These are phyloP conservation scores for Petrolisthes cinctipes DNA, from an alignment of 2,888 invertebrate genomes.

Conservation along the genomic window DNA sequence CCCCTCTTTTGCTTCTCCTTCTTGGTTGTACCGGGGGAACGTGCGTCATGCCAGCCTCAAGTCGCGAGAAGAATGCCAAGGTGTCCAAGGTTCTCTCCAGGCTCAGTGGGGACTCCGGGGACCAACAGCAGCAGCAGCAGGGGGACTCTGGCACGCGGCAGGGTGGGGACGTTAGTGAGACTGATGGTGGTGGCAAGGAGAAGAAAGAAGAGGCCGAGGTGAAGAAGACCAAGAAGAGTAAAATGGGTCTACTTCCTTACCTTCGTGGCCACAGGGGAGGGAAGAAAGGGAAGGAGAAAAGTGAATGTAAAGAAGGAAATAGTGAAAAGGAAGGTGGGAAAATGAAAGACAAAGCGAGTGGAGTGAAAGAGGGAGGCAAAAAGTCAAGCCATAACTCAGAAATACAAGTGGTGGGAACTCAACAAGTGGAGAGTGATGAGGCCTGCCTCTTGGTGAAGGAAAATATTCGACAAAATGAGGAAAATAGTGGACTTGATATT, in stretches of 20 bases:
- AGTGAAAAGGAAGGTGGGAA: constrained; percentile 28
- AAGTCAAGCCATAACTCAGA: no score
- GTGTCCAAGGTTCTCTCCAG: constrained; percentile 44
- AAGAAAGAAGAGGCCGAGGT: constrained; percentile 24
- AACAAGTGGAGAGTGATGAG: neutral
- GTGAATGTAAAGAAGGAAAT: neutral
- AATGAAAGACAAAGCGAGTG: neutral
- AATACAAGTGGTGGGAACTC: no score
- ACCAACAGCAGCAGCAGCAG: neutral
- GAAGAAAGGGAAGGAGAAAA: constrained; percentile 25
- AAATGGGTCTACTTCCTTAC: constrained; percentile 38
- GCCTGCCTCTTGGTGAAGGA: neutral
- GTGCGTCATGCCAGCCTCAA: constrained; percentile 46
- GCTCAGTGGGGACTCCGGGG: constrained; percentile 34
- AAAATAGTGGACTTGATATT: neutral
- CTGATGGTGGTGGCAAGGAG: constrained; percentile 20
- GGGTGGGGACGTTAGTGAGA: neutral
- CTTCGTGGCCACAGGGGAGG: constrained; percentile 28
- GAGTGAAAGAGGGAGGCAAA: neutral
- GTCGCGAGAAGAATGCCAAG: constrained; percentile 50
- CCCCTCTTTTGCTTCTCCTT: neutral
- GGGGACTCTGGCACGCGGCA: neutral
- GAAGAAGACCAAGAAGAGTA: constrained; percentile 29
- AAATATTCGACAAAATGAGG: no score
- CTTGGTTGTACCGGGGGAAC: constrained; percentile 21